Conservation (phyloP, 2,888 invertebrate species). For the Apantesis nais region DNA sequence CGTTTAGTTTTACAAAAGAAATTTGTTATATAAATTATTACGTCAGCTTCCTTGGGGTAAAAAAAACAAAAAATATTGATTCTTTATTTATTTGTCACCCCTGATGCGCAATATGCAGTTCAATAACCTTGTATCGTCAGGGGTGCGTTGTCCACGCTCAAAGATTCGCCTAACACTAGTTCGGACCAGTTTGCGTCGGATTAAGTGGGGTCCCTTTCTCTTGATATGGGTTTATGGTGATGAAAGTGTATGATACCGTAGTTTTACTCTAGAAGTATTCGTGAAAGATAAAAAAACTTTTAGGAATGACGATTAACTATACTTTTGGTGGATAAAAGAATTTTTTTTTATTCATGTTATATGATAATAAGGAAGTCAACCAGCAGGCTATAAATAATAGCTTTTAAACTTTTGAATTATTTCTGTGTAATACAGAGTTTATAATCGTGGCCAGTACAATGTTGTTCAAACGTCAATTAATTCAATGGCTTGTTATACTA, state of each 20-base stretch:
- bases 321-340: neutral
- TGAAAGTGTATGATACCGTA: conserved; percentile 29
- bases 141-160: conserved; percentile 56
- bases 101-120: conserved; percentile 48
- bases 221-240: conserved; percentile 23
- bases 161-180: conserved; percentile 50
- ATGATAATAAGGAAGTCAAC: too few species aligned
- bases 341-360: neutral
- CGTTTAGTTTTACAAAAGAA: neutral
- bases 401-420: neutral
- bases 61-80: conserved; percentile 47
- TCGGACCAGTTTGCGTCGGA: conserved; percentile 41
- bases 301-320: neutral
- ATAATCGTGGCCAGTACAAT: neutral
- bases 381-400: neutral
- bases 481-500: too few species aligned
- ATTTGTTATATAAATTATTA: neutral
- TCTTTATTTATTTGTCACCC: conserved; percentile 48
- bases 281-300: conserved; percentile 27
- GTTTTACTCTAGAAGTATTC: conserved; percentile 30
- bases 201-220: conserved; percentile 35
- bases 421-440: neutral
- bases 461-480: neutral
- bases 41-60: neutral
- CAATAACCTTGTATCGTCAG: conserved; percentile 54